Percentiles rank a stretch among this genome's conserved stretches.
These are phyloP conservation scores for Conus canariensis DNA, from an alignment of 2,888 invertebrate genomes.

Conservation along the genomic window DNA sequence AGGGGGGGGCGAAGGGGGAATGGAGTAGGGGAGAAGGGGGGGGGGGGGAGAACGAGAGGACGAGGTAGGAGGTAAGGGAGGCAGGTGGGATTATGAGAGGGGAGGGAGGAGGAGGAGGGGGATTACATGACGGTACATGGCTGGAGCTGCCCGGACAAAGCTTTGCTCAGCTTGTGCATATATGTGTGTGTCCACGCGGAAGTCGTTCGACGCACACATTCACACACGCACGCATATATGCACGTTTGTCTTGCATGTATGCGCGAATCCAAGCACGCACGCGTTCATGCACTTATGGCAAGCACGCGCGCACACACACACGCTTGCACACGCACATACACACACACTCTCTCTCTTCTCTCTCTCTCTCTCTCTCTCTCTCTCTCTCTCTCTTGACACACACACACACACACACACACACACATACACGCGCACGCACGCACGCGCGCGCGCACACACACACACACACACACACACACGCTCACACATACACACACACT, in stretches of 20 bases:
- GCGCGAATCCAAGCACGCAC: background rate
- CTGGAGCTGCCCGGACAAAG: background rate
- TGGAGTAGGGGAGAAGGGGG: background rate
- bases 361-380: no score
- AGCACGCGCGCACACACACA: background rate
- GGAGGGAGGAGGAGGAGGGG: background rate
- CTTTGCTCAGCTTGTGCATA: background rate
- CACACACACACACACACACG: background rate
- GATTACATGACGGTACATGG: no score
- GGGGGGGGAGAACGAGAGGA: background rate
- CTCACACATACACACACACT: no score
- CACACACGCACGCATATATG: slow-evolving; percentile 4
- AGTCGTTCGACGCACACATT: background rate
- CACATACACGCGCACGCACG: no score
- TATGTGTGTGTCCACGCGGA: background rate
- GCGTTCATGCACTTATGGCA: background rate
- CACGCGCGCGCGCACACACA: no score
- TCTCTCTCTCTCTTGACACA: background rate
- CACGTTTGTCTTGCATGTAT: background rate
- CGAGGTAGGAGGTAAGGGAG: background rate
- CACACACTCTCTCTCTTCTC: background rate
- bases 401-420: background rate
- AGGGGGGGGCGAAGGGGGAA: background rate
- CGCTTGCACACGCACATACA: background rate
- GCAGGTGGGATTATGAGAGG: background rate